A percentile compares a stretch with the other conserved stretches of the same genome.
These are phyloP conservation scores for Teinopalpus imperialis DNA, from an alignment of 2,888 invertebrate genomes.

Conservation along the genomic window DNA sequence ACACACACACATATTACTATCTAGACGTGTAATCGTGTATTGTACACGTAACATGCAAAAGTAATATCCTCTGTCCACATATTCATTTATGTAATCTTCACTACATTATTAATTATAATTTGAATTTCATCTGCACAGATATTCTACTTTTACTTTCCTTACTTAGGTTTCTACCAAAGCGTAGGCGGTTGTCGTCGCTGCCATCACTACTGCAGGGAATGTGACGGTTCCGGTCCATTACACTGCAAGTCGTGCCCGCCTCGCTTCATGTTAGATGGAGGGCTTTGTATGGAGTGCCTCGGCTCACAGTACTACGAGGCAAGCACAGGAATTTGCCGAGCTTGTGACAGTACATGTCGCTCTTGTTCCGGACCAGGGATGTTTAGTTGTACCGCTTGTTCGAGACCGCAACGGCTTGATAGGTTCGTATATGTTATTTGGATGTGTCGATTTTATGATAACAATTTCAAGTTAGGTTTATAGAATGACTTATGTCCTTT, in stretches of 20 bases:
- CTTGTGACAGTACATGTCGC: constrained; percentile 84
- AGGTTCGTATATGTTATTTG: no score
- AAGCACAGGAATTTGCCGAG: constrained; percentile 84
- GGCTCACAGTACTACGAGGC: constrained; percentile 88
- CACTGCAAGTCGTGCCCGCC: constrained; percentile 88
- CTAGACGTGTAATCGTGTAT: no score
- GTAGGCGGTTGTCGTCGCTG: constrained; percentile 93
- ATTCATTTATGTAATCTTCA: no score
- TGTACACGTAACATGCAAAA: no score
- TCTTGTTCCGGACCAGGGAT: constrained; percentile 86
- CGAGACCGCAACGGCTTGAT: constrained; percentile 84
- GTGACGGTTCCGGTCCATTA: constrained; percentile 89
- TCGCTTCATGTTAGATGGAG: constrained; percentile 87
- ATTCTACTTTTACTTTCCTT: no score
- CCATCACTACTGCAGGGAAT: constrained; percentile 93
- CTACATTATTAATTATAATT: no score
- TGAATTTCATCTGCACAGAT: no score
- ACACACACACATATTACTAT: no score
- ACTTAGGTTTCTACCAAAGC: constrained; percentile 88
- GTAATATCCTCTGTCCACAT: no score
- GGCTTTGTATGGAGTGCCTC: constrained; percentile 88
- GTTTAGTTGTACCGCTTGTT: constrained; percentile 86
- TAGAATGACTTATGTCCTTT: no score
- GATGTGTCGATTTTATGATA: no score
- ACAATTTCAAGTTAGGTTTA: no score